Conservation (phyloP, 2,797 vertebrate species). For the Rhynchonycteris naso region DNA sequence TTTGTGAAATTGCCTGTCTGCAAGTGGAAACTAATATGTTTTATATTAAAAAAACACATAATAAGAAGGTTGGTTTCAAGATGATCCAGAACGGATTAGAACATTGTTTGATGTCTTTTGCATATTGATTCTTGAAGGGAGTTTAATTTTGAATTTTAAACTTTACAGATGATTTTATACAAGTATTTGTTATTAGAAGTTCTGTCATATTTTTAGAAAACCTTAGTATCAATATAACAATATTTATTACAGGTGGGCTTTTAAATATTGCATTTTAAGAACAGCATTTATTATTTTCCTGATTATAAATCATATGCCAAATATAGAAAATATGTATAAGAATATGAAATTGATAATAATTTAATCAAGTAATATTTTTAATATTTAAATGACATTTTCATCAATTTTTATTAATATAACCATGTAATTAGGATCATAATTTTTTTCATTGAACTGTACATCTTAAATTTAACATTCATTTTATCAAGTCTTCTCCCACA, state of each 20-base stretch:
- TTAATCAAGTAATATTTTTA: neutral
- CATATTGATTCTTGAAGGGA: neutral
- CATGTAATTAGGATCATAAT: neutral
- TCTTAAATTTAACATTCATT: neutral
- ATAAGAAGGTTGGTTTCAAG: neutral
- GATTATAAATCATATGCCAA: neutral
- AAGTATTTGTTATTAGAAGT: neutral
- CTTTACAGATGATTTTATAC: neutral
- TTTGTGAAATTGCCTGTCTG: neutral
- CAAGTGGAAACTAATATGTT: neutral
- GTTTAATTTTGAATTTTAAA: neutral
- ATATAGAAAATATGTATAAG: neutral
- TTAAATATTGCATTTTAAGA: neutral
- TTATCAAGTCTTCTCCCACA: neutral
- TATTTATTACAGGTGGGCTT: neutral
- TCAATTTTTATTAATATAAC: too few relatives aligned
- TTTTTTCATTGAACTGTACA: neutral
- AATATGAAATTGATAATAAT: neutral
- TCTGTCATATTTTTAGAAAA: neutral
- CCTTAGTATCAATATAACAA: neutral
- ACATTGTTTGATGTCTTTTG: neutral
- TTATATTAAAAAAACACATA: neutral
- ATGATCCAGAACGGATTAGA: neutral
- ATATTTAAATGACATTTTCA: neutral
- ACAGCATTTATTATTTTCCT: neutral